Percentiles rank a stretch among this genome's conserved stretches.
These are phyloP conservation scores for Notolabrus celidotus DNA, from an alignment of 2,797 vertebrate genomes.

Conservation along the genomic window DNA sequence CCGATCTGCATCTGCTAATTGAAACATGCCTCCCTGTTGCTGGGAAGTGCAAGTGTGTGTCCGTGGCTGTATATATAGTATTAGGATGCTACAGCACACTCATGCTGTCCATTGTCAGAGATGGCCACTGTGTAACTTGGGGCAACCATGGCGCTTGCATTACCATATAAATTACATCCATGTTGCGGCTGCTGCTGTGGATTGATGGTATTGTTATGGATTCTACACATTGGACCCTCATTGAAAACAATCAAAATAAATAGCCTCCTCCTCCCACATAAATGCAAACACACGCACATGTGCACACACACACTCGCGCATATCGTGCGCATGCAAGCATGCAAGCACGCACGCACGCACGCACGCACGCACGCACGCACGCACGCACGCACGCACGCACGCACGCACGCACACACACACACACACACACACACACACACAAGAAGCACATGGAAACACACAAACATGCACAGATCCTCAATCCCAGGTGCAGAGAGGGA, in stretches of 20 bases:
- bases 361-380: not conserved
- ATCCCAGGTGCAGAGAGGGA: constrained; percentile 62
- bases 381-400: too few relatives aligned
- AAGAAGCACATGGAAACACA: constrained; percentile 9
- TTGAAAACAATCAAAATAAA: constrained; percentile 83
- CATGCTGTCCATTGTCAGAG: constrained; percentile 75
- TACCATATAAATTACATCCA: constrained; percentile 89
- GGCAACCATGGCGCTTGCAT: constrained; percentile 74
- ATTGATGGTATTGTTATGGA: constrained; percentile 86
- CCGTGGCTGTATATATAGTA: constrained; percentile 51
- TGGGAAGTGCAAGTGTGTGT: constrained; percentile 23
- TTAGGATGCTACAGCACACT: constrained; percentile 70
- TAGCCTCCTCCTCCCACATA: constrained; percentile 68
- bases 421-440: not conserved
- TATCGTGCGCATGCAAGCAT: too few relatives aligned
- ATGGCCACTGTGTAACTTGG: constrained; percentile 75
- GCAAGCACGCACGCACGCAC: too few relatives aligned
- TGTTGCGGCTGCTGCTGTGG: constrained; percentile 78
- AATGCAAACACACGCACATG: constrained; percentile 58
- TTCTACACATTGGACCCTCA: constrained; percentile 77
- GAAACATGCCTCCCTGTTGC: constrained; percentile 62
- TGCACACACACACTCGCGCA: constrained; percentile 6
- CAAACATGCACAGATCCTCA: constrained; percentile 22
- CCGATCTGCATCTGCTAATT: constrained; percentile 70
- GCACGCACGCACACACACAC: constrained; percentile 32